Base-by-base conservation (phyloP, 2,888 invertebrate genomes). In the Macrosoma leucophasiata region DNA sequence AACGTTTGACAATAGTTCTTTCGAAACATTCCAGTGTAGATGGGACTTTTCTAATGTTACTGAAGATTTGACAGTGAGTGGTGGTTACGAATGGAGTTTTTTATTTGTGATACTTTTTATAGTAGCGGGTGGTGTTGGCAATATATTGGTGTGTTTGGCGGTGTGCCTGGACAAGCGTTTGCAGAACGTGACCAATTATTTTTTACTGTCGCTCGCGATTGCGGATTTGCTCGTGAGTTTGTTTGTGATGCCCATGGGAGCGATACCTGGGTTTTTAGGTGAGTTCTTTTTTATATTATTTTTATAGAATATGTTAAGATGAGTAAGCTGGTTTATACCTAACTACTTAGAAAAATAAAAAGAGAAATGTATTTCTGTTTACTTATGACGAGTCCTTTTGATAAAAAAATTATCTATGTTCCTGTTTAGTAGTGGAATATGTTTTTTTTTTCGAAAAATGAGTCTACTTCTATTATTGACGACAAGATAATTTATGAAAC, bases 101-200 rank as follows among this genome's bases (percentile, higher is more conserved):
- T 78, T 95, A 46, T 91, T 94, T 76, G 92, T 95, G 56, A 88
- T 92, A 51, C 86, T 94, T 58, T 93, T 96, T 69, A 95, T 96
- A 64, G 84, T 94, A 45, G 94, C 94, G 13, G 96, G 96, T 13
- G 94, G 94, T 13, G 74, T 96, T 36, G 97, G 97, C 11, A 97
- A 97, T 75, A 91, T 95, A 48, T 84, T 98, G 40, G 97, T 98
- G 52, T 97, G 97, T 72, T 85, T 97, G 58, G 97, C 97, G 1
- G 95, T 98, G 52, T 91, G 92, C 42, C 85, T 95, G 61, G 97
- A 98, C 82, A 90, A 93, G 42, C 88, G 93, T 55, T 82, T 97
- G 42, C 97, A 97, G 77, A 97, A 96, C 75, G 94, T 96, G 47
- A 97, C 97, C 45, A 98, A 97, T 82, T 97, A 97, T 79, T 97